Evolutionary conservation across 2,888 invertebrate species (phyloP).

Genomic region (Odontocolon sp.): DNA sequence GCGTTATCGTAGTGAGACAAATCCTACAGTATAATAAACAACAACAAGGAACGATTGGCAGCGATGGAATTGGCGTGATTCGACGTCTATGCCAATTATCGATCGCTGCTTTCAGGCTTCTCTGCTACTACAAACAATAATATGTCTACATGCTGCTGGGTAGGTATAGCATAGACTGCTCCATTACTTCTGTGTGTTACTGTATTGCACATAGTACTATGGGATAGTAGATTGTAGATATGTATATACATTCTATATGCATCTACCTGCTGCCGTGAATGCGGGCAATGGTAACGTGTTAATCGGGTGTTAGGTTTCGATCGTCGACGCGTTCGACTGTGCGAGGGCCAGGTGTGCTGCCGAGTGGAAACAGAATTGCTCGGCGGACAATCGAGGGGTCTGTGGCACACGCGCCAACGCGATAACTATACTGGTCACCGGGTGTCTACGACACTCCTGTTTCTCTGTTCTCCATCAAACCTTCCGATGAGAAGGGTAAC

Average conservation of each 20-base stretch:
- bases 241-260: too few relatives aligned
- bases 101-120: constrained; percentile 3
- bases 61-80: neutral
- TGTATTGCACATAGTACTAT: neutral
- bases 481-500: neutral
- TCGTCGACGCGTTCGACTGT: constrained; percentile 37
- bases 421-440: constrained; percentile 32
- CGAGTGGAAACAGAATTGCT: constrained; percentile 50
- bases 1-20: too few relatives aligned
- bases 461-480: constrained; percentile 16
- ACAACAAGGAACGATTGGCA: constrained; percentile 2
- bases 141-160: neutral
- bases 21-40: too few relatives aligned
- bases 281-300: constrained; percentile 44
- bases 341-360: constrained; percentile 40
- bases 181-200: neutral
- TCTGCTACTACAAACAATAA: constrained; percentile 39
- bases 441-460: constrained; percentile 20
- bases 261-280: too few relatives aligned
- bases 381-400: constrained; percentile 32
- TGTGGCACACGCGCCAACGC: constrained; percentile 11
- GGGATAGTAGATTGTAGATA: constrained; percentile 15
- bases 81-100: neutral
- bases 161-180: neutral
- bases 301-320: constrained; percentile 58